Conservation (phyloP, 2,113 vertebrate genomes). For the Pygoscelis antarcticus region DNA sequence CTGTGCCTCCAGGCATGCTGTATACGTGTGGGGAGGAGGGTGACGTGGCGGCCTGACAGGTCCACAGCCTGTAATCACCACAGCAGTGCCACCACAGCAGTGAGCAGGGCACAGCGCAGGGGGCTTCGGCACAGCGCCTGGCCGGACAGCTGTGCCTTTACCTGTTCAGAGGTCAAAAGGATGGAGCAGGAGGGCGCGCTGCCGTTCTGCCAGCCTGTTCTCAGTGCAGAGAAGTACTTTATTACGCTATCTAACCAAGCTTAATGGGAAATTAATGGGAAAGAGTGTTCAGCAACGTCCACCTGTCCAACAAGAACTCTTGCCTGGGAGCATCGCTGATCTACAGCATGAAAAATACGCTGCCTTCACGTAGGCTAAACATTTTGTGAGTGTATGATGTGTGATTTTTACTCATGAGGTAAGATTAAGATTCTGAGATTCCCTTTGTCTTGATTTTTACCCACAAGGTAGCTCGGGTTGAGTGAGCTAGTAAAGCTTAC, state of each 20-base stretch:
- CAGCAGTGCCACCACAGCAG: background rate
- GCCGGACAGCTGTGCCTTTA: background rate
- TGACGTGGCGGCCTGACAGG: background rate
- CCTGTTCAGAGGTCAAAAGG: background rate
- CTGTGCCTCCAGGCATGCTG: background rate
- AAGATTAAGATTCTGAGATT: background rate
- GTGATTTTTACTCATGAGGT: background rate
- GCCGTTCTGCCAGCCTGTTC: background rate
- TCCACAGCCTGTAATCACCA: background rate
- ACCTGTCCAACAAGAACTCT: background rate
- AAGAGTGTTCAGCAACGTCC: background rate
- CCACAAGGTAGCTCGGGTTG: background rate
- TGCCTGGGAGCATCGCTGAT: background rate
- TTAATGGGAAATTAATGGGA: background rate
- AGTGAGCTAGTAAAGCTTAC: background rate
- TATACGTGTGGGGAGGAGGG: background rate
- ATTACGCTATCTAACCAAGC: background rate
- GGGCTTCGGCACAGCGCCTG: background rate
- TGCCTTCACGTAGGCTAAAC: background rate
- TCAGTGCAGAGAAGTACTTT: background rate
- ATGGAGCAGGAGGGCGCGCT: background rate
- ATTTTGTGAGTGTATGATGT: background rate
- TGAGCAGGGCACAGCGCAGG: too few species aligned
- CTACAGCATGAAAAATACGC: background rate
- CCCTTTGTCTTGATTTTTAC: background rate